A percentile compares a stretch with the other conserved stretches of the same genome.
Evolutionary conservation across 1,140 invertebrate species (phyloP).

Genomic region (Glossosoma conforme): DNA sequence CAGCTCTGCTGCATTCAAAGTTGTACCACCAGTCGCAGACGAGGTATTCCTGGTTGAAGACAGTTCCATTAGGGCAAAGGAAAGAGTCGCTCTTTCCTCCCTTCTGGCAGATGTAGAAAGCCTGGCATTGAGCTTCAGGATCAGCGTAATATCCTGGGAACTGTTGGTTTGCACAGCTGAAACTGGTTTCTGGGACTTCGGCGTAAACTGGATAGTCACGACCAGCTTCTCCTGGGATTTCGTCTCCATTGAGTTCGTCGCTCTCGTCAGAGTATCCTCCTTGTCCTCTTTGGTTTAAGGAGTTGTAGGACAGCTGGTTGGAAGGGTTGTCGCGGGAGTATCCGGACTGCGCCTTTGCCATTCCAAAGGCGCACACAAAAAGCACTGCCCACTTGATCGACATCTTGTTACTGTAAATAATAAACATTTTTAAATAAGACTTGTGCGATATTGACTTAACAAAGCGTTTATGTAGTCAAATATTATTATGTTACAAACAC

Average conservation of each 20-base stretch:
- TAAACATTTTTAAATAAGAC: too few species aligned
- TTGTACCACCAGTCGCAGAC: constrained; percentile 56
- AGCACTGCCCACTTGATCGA: constrained; percentile 9
- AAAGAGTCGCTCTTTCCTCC: constrained; percentile 47
- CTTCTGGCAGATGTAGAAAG: constrained; percentile 50
- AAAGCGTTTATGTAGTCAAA: too few species aligned
- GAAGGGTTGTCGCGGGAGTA: constrained; percentile 27
- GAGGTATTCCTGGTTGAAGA: constrained; percentile 54
- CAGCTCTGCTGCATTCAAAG: constrained; percentile 44
- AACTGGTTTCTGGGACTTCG: constrained; percentile 54
- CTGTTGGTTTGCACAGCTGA: constrained; percentile 48
- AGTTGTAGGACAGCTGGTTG: constrained; percentile 23
- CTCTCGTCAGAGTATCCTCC: constrained; percentile 27
- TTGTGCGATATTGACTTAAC: too few species aligned
- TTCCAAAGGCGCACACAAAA: constrained; percentile 4
- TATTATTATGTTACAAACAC: too few species aligned
- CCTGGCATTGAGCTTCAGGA: constrained; percentile 48
- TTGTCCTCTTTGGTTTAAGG: constrained; percentile 11
- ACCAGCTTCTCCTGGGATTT: constrained; percentile 38
- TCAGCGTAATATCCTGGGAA: constrained; percentile 53
- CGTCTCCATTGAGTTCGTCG: constrained; percentile 14
- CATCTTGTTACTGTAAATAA: constrained; percentile 13
- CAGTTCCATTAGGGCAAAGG: constrained; percentile 56
- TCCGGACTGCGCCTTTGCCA: constrained; percentile 22
- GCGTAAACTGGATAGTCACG: constrained; percentile 57